Conservation (phyloP, 2,888 invertebrate genomes). For the Hesperia comma region DNA sequence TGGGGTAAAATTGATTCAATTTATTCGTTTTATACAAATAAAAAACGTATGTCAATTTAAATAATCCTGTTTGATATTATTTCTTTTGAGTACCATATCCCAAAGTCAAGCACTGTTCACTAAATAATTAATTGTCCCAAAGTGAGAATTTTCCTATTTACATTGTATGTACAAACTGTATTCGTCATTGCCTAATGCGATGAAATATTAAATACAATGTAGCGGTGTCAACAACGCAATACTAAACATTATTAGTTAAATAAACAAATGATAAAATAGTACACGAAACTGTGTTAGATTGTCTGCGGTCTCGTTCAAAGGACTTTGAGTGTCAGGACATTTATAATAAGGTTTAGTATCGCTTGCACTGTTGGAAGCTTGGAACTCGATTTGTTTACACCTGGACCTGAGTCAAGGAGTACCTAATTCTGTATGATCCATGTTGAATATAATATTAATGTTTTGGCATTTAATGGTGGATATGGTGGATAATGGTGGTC, state of each 20-base stretch:
- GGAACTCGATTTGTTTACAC: neutral
- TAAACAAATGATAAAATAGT: neutral
- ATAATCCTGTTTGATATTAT: no score
- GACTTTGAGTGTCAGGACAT: neutral
- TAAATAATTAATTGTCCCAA: no score
- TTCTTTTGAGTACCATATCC: no score
- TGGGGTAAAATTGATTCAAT: no score
- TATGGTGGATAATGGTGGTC: neutral
- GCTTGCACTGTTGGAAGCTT: neutral
- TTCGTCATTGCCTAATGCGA: neutral
- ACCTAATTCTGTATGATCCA: slow-evolving; percentile 2
- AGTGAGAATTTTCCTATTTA: no score
- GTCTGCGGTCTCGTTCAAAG: neutral
- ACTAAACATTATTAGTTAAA: neutral
- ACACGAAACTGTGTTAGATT: neutral
- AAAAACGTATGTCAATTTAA: no score
- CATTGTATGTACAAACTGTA: neutral
- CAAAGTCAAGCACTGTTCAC: no score
- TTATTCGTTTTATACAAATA: no score
- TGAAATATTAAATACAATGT: no score
- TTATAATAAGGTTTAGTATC: neutral
- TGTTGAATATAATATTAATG: slow-evolving; percentile 1
- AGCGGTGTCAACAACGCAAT: neutral
- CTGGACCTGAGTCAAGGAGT: slow-evolving; percentile 18
- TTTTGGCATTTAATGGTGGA: neutral